phyloP scores from a whole-genome alignment of 2,797 vertebrate species.

The Podarcis siculus region DNA sequence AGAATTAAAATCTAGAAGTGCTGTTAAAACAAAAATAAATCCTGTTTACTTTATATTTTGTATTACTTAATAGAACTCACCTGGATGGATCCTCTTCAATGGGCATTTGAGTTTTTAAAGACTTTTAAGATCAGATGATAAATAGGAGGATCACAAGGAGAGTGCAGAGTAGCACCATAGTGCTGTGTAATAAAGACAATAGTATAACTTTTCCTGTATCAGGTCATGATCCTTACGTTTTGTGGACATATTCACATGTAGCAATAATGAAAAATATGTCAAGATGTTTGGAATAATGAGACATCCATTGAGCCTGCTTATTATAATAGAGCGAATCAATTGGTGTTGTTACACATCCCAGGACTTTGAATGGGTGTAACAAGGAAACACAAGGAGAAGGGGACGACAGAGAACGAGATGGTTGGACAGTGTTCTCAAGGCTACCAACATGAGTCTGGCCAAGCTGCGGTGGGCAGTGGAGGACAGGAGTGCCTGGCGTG shows the following conservation, averaged over 20 bases:
- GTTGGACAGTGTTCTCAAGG: too few relatives aligned
- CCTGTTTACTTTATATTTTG: background rate
- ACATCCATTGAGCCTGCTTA: conserved; percentile 39
- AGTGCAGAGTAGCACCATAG: background rate
- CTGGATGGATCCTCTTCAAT: background rate
- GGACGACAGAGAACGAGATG: too few relatives aligned
- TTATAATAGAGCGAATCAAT: conserved; percentile 13
- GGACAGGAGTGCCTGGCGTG: too few relatives aligned
- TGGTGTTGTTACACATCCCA: conserved; percentile 24
- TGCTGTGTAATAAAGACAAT: background rate
- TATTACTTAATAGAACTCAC: background rate
- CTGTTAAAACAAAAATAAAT: background rate
- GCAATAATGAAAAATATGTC: conserved; percentile 6
- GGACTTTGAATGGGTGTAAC: conserved; percentile 56
- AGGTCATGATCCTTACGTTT: background rate
- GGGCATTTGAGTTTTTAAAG: background rate
- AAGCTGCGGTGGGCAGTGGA: too few relatives aligned
- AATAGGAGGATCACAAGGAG: background rate
- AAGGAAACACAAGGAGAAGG: too few relatives aligned
- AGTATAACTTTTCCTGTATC: background rate
- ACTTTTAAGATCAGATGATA: background rate
- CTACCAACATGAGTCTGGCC: too few relatives aligned
- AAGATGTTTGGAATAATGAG: conserved; percentile 49
- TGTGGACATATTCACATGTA: conserved; percentile 16
- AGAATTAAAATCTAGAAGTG: conserved; percentile 2